Conservation (phyloP, 2,888 invertebrate genomes). For the Nomada hirtipes region DNA sequence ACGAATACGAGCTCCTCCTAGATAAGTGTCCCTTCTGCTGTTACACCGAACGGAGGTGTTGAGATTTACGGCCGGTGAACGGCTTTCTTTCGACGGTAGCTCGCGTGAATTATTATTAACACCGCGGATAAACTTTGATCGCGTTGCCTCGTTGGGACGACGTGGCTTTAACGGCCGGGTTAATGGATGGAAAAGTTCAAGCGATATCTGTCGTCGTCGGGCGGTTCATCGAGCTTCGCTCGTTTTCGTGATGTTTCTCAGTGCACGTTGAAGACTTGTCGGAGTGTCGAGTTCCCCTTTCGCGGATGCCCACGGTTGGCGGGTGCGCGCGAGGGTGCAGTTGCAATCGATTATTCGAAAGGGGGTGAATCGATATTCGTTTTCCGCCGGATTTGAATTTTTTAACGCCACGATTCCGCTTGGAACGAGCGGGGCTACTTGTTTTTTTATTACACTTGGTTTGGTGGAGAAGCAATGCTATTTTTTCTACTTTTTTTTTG, state of each 20-base stretch:
- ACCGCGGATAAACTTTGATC: neutral
- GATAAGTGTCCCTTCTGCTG: slow-evolving; percentile 40
- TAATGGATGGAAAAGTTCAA: slow-evolving; percentile 1
- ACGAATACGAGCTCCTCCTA: slow-evolving; percentile 30
- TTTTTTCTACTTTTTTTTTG: too few relatives aligned
- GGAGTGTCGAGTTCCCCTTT: neutral
- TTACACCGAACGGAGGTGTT: neutral
- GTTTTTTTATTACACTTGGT: neutral
- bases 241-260: neutral
- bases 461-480: neutral
- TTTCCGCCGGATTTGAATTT: neutral
- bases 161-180: neutral
- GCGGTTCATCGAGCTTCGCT: neutral
- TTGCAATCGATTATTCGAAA: neutral
- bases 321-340: too few relatives aligned
- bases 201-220: neutral
- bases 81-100: neutral
- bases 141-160: neutral
- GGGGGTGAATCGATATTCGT: neutral
- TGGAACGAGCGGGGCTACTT: too few relatives aligned
- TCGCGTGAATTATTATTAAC: slow-evolving; percentile 17
- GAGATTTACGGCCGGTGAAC: slow-evolving; percentile 23
- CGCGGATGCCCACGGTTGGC: too few relatives aligned
- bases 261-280: neutral
- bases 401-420: neutral